Base-by-base conservation (phyloP, 92 coral and sea anemone species). In the Heteractis magnifica region DNA sequence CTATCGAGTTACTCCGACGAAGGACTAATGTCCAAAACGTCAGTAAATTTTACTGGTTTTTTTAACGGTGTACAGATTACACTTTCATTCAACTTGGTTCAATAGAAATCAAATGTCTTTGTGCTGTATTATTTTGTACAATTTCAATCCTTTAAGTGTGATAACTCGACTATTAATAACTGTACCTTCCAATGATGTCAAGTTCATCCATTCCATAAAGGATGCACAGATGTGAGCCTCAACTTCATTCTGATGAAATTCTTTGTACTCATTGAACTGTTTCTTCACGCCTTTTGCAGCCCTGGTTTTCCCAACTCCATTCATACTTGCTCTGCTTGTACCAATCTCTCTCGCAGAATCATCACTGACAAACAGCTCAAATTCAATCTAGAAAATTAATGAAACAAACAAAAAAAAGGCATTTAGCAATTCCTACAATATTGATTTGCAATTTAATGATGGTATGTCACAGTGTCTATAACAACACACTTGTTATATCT, bases 161-260 rank as follows among this genome's bases (percentile, higher is more conserved):
- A 26, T 26, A 1, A 26, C 26, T 26, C 26, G 26, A 26, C 26
- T 26, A 26, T 26, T 26, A 26, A 26, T 26, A 26, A 26, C 1
- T 16, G 16, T 50, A 50, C 59, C 59, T 7, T 53, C 59, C 59
- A 49, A 10, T 6, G 7, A 4, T 7, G 34, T 73, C 87, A 89
- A 86, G 34, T 80, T 65, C 49, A 79, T 34, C 92, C 86, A 81
- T 70, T 70, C 65, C 92, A 86, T 89, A 44, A 86, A 89, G 10
- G 92, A 82, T 13, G 87, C 90, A 83, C 90, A 89, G 6, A 86
- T 79, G 34, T 86, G 92, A 77, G 92, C 92, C 41, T 86, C 87
- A 1, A 86, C 73, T 51, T 89, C 92, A 65, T 84, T 23, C 48
- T 79, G 78, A 65, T 86, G 87, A 56, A 89, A 89, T 52, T 86